These are phyloP conservation scores for Mercenaria mercenaria DNA, from an alignment of 1,140 invertebrate genomes.

Conservation along the genomic window DNA sequence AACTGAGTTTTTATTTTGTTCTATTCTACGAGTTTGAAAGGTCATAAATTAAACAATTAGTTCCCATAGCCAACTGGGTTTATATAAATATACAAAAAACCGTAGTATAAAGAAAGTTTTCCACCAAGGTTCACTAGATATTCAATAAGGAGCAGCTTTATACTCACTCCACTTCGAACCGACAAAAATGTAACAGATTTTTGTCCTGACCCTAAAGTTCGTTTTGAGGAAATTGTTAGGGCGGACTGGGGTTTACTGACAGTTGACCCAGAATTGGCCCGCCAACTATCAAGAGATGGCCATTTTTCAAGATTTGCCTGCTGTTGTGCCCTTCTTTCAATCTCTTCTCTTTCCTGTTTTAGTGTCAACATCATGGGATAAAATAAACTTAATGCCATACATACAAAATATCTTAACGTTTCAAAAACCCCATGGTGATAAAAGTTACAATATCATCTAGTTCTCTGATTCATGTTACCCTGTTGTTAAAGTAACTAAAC, in stretches of 20 bases:
- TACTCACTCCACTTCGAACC: conserved; percentile 42
- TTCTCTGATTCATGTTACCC: too few species aligned
- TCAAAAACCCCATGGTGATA: too few species aligned
- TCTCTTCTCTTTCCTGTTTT: conserved; percentile 53
- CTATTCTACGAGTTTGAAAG: too few species aligned
- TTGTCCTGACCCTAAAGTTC: neutral
- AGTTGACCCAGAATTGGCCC: conserved; percentile 4
- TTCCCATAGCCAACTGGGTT: too few species aligned
- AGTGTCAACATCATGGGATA: neutral
- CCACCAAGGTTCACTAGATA: neutral
- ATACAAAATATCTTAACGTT: neutral
- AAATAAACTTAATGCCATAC: neutral
- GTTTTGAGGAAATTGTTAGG: neutral
- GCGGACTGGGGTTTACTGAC: neutral
- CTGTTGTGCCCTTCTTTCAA: neutral
- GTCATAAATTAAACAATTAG: too few species aligned
- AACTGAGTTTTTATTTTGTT: neutral
- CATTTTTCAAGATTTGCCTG: conserved; percentile 33
- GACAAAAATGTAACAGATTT: conserved; percentile 36
- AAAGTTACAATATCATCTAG: too few species aligned
- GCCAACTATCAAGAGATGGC: conserved; percentile 59
- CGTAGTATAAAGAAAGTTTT: neutral
- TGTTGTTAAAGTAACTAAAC: too few species aligned
- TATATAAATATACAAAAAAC: too few species aligned
- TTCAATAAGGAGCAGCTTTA: neutral